A percentile compares a stretch with the other conserved stretches of the same genome.
Conservation (phyloP, 2,888 invertebrate genomes). For the Mythimna lalbum region DNA sequence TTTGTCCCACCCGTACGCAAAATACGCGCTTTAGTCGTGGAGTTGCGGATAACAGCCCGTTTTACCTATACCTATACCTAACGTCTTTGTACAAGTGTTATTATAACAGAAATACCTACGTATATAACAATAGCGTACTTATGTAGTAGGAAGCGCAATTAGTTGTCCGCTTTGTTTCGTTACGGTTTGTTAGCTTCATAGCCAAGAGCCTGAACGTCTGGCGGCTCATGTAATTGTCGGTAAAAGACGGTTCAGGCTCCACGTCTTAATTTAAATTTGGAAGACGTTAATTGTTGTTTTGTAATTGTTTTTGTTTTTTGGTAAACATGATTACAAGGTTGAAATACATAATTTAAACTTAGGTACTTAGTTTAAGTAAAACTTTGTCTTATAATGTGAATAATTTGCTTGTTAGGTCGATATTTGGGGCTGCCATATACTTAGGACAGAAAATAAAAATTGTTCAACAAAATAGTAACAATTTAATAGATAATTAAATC, state of each 20-base stretch:
- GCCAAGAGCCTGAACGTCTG: conserved; percentile 10
- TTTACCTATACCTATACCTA: too few species aligned
- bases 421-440: background rate
- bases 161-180: conserved; percentile 49
- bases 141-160: conserved; percentile 46
- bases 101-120: conserved; percentile 6
- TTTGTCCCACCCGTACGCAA: too few species aligned
- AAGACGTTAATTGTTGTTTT: background rate
- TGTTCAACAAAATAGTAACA: too few species aligned
- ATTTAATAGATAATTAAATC: too few species aligned
- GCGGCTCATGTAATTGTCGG: conserved; percentile 23
- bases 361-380: background rate
- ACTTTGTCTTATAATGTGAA: too few species aligned
- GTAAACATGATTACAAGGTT: background rate
- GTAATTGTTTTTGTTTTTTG: background rate
- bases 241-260: background rate
- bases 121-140: background rate
- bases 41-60: too few species aligned
- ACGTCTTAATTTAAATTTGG: background rate
- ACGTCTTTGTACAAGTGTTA: conserved; percentile 43
- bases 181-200: conserved; percentile 37
- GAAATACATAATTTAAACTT: background rate
- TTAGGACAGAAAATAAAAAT: too few species aligned
- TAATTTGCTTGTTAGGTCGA: too few species aligned
- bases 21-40: too few species aligned